Conservation (phyloP, 2,888 invertebrate species). For the Pollenia griseotomentosa region DNA sequence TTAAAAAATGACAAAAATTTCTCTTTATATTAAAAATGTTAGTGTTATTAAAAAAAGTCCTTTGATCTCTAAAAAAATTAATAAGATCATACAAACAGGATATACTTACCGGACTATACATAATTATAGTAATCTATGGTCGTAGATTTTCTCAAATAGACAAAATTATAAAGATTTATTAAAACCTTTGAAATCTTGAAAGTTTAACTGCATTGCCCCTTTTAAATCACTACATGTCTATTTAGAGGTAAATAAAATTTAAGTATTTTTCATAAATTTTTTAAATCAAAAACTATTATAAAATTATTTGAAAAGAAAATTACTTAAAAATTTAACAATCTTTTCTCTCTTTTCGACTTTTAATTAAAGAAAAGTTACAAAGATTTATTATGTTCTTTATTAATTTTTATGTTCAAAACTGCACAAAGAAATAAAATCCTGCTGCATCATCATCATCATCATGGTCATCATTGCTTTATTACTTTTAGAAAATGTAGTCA, state of each 20-base stretch:
- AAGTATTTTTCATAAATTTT: not conserved
- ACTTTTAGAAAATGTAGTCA: slow-evolving; percentile 30
- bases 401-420: not conserved
- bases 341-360: not conserved
- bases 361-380: slow-evolving; percentile 31
- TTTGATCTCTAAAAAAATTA: too few species aligned
- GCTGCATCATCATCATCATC: slow-evolving; percentile 5
- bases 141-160: too few species aligned
- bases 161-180: too few species aligned
- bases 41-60: too few species aligned
- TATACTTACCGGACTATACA: too few species aligned
- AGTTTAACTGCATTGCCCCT: too few species aligned
- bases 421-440: not conserved
- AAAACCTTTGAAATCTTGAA: too few species aligned
- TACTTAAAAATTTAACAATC: slow-evolving; percentile 6
- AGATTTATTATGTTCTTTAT: slow-evolving; percentile 8
- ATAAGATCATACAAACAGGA: too few species aligned
- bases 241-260: not conserved
- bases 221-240: too few species aligned
- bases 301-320: not conserved
- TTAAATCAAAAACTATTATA: not conserved
- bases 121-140: too few species aligned
- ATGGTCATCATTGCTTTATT: not conserved
- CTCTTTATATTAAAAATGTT: too few species aligned
- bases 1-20: too few species aligned